Base-by-base conservation (phyloP, 30 jellyfish, hydroid and myxozoan genomes). In the Morbakka virulenta region DNA sequence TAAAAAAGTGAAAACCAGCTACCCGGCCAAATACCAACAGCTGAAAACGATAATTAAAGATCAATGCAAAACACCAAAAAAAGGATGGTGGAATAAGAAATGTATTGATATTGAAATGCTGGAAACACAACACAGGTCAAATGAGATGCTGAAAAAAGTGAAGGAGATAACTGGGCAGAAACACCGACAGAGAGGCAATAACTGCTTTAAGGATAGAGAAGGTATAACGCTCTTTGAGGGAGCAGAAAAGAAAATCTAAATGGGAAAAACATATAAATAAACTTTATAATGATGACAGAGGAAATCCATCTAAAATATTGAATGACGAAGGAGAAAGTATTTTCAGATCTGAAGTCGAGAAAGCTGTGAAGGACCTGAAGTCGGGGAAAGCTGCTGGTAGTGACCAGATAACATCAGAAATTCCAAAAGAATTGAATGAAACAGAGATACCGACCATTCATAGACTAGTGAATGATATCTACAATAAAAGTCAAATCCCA, bases 61-160 rank as follows among this genome's bases (percentile, higher is more conserved):
- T n/a, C n/a, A n/a, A 68, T 27, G 28, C 47, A 0, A 30, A 68
- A 20, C 35, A 28, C 24, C 66, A 32, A 68, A 68, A 30, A 22
- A 28, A 35, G 64, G 47, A 35, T 68, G 80, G 70, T 41, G 32
- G 25, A 41, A 14, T 27, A 4, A 2, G 1, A 9, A 30, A 35
- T 68, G 71, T 68, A 41, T 33, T 23, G 67, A 68, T 13, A n/a
- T 28, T 27, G 24, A 35, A 68, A 14, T 14, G 20, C 21, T 68
- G 66, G 80, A 68, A 28, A 32, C 35, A 23, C 67, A 4, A 24
- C 30, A 68, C 67, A 30, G 24, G 22, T 14, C 28, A 35, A 68
- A 41, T 3, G 80, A 68, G 47, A 68, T 68, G 80, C 80, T 4
- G 66, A 68, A 68, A 68, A 30, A 32, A 32, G 80, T 68, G 32